Evolutionary conservation across 1,140 invertebrate genomes (phyloP).

Genomic region (Panulirus ornatus): DNA sequence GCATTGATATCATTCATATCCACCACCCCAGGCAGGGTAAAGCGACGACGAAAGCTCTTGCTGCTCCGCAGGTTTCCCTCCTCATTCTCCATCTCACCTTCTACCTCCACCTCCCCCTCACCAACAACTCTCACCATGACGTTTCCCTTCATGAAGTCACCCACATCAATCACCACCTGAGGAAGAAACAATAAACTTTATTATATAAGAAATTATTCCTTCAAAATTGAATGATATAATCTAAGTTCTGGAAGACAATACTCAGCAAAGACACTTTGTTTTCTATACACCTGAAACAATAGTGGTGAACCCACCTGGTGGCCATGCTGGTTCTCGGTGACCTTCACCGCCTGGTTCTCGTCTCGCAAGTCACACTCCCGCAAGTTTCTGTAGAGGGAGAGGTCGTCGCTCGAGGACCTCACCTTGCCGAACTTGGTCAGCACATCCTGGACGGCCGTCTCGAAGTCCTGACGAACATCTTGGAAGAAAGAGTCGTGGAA

Average conservation of each 20-base stretch:
- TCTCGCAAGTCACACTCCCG: constrained; percentile 38
- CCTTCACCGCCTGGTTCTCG: constrained; percentile 44
- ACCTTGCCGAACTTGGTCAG: not conserved
- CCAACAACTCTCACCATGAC: constrained; percentile 35
- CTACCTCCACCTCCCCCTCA: constrained; percentile 18
- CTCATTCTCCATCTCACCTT: constrained; percentile 29
- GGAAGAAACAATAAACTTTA: not conserved
- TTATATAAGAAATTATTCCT: not conserved
- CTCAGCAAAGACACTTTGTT: not conserved
- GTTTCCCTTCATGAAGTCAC: constrained; percentile 38
- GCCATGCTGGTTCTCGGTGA: constrained; percentile 37
- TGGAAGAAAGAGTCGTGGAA: constrained; percentile 50
- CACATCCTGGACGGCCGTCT: constrained; percentile 40
- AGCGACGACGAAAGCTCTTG: constrained; percentile 11
- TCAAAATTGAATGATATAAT: not conserved
- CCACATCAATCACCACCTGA: constrained; percentile 59
- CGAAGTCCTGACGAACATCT: constrained; percentile 35
- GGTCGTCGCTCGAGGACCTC: not conserved
- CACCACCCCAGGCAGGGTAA: constrained; percentile 11
- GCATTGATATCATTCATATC: constrained; percentile 35
- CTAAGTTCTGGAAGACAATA: not conserved
- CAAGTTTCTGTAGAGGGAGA: constrained; percentile 39
- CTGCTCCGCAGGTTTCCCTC: not conserved
- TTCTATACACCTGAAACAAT: not conserved
- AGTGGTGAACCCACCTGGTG: constrained; percentile 48